Evolutionary conservation across 2,888 invertebrate genomes (phyloP), one percentile per base, ranked within the genome.

Genomic region (Drosophila borborema): DNA sequence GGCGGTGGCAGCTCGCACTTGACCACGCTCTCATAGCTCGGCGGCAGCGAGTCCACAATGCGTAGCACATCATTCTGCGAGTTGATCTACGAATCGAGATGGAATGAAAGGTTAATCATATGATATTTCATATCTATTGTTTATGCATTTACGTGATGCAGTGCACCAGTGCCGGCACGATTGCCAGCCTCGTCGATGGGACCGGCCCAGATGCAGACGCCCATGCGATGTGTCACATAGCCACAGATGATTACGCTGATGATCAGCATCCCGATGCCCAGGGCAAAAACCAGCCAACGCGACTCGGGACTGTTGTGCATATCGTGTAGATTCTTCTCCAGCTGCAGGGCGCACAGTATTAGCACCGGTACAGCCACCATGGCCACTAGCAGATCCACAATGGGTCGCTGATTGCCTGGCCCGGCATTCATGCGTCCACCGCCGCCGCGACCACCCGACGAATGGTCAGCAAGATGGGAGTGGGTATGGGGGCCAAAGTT

Each of bases 171-270:
- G 54, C 81, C 72, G 41, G 80, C 74, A 2, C 90, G 81, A 72
- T 90, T 91, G 64, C 91, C 91, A 28, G 90, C 74, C 75, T 92
- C 93, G 61, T 93, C 93, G 41, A 92, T 91, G 56, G 92, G 93
- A 16, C 93, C 93, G 8, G 92, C 90, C 93, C 94, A 93, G 46
- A 93, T 88, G 80, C 93, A 94, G 14, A 93, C 92, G 48, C 94
- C 93, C 91, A 94, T 92, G 58, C 94, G 92, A 72, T 93, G 93
- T 2, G 93, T 93, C 5, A 93, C 93, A 90, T 94, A 94, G 67
- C 93, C 93, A 62, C 93, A 93, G 62, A 93, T 93, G 58, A 93
- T 86, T 16, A 94, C 86, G 55, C 93, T 93, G 23, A 94, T 91
- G 16, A 93, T 75, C 18, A 94, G 83, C 91, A 94, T 92, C 14